Conservation (phyloP, 2,888 invertebrate species). For the Campoplex capitator region DNA sequence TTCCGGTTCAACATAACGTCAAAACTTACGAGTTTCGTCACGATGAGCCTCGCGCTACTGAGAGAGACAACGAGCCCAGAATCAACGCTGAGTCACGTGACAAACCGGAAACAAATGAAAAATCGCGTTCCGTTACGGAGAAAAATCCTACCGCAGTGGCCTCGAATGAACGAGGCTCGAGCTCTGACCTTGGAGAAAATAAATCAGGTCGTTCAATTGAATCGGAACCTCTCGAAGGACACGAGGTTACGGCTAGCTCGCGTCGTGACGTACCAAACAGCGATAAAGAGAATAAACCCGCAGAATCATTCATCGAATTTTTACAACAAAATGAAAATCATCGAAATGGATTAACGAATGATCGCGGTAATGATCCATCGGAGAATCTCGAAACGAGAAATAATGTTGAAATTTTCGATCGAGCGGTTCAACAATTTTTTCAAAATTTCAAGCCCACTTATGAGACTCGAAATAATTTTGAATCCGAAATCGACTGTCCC, state of each 20-base stretch:
- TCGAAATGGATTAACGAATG: not conserved
- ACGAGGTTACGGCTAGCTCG: conserved; percentile 36
- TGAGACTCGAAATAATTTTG: not conserved
- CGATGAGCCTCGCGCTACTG: conserved; percentile 32
- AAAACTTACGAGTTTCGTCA: conserved; percentile 70
- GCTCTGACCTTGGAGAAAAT: conserved; percentile 63
- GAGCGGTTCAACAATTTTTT: conserved; percentile 56
- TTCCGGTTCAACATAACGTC: conserved; percentile 59
- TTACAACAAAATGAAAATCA: conserved; percentile 41
- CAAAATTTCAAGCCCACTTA: conserved; percentile 2
- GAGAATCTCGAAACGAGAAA: not conserved
- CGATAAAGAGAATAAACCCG: conserved; percentile 34
- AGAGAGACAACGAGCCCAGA: conserved; percentile 23
- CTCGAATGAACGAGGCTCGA: conserved; percentile 45
- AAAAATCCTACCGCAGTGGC: conserved; percentile 14
- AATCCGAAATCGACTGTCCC: not conserved
- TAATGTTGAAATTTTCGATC: conserved; percentile 48
- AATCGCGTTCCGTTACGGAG: conserved; percentile 10
- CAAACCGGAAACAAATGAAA: conserved; percentile 41
- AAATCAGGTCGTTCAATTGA: conserved; percentile 64
- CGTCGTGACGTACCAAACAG: conserved; percentile 19
- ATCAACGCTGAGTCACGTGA: conserved; percentile 20
- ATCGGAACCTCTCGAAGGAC: conserved; percentile 51
- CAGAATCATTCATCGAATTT: conserved; percentile 66
- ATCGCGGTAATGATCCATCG: conserved; percentile 9